Evolutionary conservation across 2,797 vertebrate species (phyloP), one percentile per base, ranked within the genome.

Genomic region (Falco biarmicus): DNA sequence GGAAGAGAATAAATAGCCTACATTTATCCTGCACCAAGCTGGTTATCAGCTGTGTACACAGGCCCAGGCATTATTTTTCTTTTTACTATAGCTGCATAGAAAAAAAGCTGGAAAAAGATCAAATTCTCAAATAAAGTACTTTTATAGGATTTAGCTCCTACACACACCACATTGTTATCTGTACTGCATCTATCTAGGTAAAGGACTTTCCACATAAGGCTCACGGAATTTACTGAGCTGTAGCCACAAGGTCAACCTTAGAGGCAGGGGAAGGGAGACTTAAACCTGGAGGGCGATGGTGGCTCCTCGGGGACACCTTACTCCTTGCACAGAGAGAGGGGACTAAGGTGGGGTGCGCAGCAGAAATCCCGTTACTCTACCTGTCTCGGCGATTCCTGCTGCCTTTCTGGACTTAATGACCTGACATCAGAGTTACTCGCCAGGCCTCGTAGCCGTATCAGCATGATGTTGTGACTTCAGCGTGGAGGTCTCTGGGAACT

Each of bases 351-450:
- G 75, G 20, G 16, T n/a, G 18, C 53, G 53, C 41, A 69, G 9
- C 81, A 83, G 51, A 69, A 78, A 65, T 61, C 66, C 18, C 0
- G 0, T 64, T 87, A 22, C 18, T 8, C 32, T 83, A 32, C 29
- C 37, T 0, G 0, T 28, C 37, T 69, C n/a, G 11, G 22, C 0
- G 0, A 7, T 70, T 81, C 26, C 53, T 87, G 28, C 29, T 1
- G 0, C 74, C 29, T 15, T 76, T 10, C 29, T 81, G 6, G 39
- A 10, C 48, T 37, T 60, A 10, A 3, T 37, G 39, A 34, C 34
- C 25, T 34, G 43, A 48, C 51, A 14, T 69, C 29, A 32, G 59
- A 59, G 21, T 50, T 79, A 16, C 45, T 78, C 10, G 4, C 50
- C 24, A 65, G 29, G 50, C 47, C 15, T 39, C 7, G 6, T 31